Evolutionary conservation across 1,140 invertebrate genomes (phyloP), one percentile per base, ranked within the genome.

Genomic region (Lepidurus couesii): DNA sequence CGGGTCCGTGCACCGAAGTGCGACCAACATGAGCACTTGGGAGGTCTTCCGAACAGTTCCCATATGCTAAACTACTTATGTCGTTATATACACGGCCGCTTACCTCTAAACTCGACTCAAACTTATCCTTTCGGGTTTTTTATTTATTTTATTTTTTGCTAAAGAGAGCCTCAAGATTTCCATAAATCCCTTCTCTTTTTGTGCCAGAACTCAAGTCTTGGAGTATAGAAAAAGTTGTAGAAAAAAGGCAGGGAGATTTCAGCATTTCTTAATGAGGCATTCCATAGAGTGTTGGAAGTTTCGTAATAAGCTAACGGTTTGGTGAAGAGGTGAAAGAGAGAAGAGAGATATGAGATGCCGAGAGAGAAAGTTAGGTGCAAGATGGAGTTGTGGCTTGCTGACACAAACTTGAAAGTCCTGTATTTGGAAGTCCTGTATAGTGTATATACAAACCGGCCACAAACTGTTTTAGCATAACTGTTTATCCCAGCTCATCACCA

Each of bases 381-480:
- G 16, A 65, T 65, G 53, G 53, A 65, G 10, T 47, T 65, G 53
- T 65, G 53, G 53, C 53, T 21, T 21, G 53, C 53, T 65, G 53
- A 65, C 53, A 65, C 16, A 21, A 21, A 13, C 21, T 65, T 21
- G 16, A n/a, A n/a, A n/a, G n/a, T n/a, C n/a, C n/a, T n/a, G n/a
- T n/a, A 65, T 34, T 34, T 34, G 34, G 34, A 34, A 34, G 34
- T 34, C 34, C 34, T 34, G 34, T 34, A 34, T 34, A 34, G 34
- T 34, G 34, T 34, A 34, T 34, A 34, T 34, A 34, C 34, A 65
- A 65, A 65, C 53, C 16, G 53, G 53, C 21, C 53, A 65, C 53
- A 65, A 65, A 65, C 7, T 65, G 53, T 65, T 65, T 65, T 65
- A 13, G 53, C 53, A 65, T 65, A 65, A 21, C 53, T 65, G 53